Evolutionary conservation across 2,113 vertebrate species (phyloP).

Genomic region (Paramisgurnus dabryanus): DNA sequence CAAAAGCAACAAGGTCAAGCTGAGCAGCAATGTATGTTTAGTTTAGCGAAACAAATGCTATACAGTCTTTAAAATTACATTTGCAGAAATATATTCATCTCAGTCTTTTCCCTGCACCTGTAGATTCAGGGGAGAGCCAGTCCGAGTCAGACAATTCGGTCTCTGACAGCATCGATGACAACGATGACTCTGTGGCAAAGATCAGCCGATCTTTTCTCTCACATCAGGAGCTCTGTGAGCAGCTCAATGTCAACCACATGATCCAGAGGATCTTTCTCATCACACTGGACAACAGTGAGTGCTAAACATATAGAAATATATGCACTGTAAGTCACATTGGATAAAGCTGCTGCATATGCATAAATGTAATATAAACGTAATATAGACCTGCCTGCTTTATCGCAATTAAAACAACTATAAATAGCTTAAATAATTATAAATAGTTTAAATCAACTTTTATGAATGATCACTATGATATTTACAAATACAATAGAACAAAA

Average conservation of each 20-base stretch:
- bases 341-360: no score
- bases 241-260: slow-evolving; percentile 99
- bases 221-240: slow-evolving; percentile 93
- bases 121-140: slow-evolving; percentile 86
- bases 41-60: not conserved
- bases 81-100: not conserved
- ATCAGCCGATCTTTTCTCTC: slow-evolving; percentile 95
- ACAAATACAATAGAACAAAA: no score
- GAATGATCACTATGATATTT: no score
- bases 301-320: not conserved
- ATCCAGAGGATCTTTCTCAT: slow-evolving; percentile 98
- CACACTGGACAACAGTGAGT: slow-evolving; percentile 97
- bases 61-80: not conserved
- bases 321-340: not conserved
- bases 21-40: slow-evolving; percentile 78
- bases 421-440: no score
- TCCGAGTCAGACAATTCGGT: slow-evolving; percentile 95
- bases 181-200: slow-evolving; percentile 93
- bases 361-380: no score
- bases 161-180: slow-evolving; percentile 94
- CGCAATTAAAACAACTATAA: no score
- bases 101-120: slow-evolving; percentile 63
- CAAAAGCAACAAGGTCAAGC: slow-evolving; percentile 81
- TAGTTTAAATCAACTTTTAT: no score
- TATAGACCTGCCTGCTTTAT: no score